Evolutionary conservation across 2,113 vertebrate species (phyloP), one percentile per base, ranked within the genome.

Genomic region (Chinchilla lanigera): DNA sequence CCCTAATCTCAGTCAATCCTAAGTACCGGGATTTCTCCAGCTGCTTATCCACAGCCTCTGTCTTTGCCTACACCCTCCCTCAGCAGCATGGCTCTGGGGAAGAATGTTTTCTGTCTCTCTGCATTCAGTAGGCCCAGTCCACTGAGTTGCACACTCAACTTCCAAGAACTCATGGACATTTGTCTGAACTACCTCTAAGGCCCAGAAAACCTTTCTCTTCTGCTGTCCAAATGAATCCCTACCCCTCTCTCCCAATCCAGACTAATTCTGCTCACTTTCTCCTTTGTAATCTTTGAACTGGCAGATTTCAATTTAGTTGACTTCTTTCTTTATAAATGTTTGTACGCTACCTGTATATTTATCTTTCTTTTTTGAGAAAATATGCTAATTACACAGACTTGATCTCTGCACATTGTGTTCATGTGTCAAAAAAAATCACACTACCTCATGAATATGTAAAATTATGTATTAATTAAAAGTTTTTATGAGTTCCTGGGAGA

Each of bases 361-460:
- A 19, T 87, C 17, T 81, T 85, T 93, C 61, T 90, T 52, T 86
- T 41, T 56, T 26, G 41, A 91, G 22, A 35, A 69, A 35, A 91
- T 17, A 78, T 58, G 50, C 30, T n/a, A 78, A 86, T 90, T 50
- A 50, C 44, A 56, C n/a, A 58, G 24, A 38, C 47, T 38, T 80
- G 30, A 80, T 78, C 19, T 33, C 11, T 11, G 30, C 8, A 56
- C 50, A 50, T 17, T 90, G 58, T 17, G 58, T n/a, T 6, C 85
- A 77, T 35, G 11, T 78, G 38, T 60, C 52, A 60, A 90, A 41
- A 80, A 58, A 41, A 80, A 58, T 78, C 58, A 56, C 33, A 78
- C 50, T 47, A 77, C 33, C 8, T 35, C 38, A 47, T 7, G 7
- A 58, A 38, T 67, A 78, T 5, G 13, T n/a, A 30, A 33, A 78